Evolutionary conservation across 2,797 vertebrate genomes (phyloP), one percentile per base, ranked within the genome.

Genomic region (Acropternis orthonyx): DNA sequence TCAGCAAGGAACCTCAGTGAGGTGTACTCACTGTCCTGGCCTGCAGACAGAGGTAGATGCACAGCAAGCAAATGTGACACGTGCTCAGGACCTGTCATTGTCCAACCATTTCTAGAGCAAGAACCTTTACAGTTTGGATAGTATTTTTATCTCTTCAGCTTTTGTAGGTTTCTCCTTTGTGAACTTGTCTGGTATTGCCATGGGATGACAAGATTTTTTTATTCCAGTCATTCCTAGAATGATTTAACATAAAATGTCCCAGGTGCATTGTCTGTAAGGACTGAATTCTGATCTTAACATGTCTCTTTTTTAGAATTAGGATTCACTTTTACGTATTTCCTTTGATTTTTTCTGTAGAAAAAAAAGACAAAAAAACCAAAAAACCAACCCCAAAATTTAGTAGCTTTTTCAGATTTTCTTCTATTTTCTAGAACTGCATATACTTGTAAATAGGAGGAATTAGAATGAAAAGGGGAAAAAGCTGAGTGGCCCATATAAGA

Each of bases 31-130:
- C 11, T 21, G 48, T 49, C 48, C 48, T 49, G 48, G 48, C 48
- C 48, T 14, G 48, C 48, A 49, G 23, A 6, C 52, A 32, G 30
- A 54, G 52, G 30, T 10, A 30, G 28, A 52, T 30, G 51, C 17
- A 21, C 14, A n/a, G 49, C 7, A 51, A 71, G 21, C 14, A 28
- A 5, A 18, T 9, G 32, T 3, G 18, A 54, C 18, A 37, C 8
- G 22, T 13, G 36, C n/a, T 37, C 30, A 46, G 78, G n/a, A n/a
- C 30, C 24, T 28, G 48, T 17, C 46, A 15, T 12, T 1, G 0
- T 26, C n/a, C 56, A 5, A 6, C 13, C 56, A 52, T 43, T 36
- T 16, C 10, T 14, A 74, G 41, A 13, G 34, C 68, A 73, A 56
- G n/a, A 30, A 77, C 12, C 23, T 69, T 52, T 8, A 37, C 19